Base-by-base conservation (phyloP, 2,888 invertebrate species). In the Gari tellinella region DNA sequence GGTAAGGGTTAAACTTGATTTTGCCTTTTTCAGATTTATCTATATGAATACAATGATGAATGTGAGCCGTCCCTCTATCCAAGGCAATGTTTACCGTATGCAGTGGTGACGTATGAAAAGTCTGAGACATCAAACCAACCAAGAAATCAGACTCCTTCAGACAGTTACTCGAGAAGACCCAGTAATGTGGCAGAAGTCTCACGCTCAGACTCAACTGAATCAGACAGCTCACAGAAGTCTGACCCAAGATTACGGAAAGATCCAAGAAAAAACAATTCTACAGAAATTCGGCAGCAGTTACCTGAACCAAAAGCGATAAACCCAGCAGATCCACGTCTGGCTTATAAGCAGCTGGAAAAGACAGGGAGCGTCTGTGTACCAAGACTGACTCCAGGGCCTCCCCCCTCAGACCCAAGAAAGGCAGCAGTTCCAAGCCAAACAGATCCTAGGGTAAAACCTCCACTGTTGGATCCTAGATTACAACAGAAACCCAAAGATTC, bases 41-140 rank as follows among this genome's bases (percentile, higher is more conserved):
- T 88, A 49, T 89, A 87, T 68, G 89, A 89, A 65, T 89, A 89
- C 70, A 84, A 79, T 40, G 88, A 89, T 38, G 87, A 88, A 23
- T 87, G 85, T 63, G 79, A 83, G 62, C 86, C 87, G 1, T 72
- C 85, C 15, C 45, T 72, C 5, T 48, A 70, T 23, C 89, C 89
- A n/a, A 65, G 88, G n/a, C 89, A 89, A 15, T 83, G 82, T 70
- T 64, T 88, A 21, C 89, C 89, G 7, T 85, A 83, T 80, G 89
- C 89, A 52, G 69, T 87, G 1, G 43, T 84, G 10, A 40, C 62
- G 0, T 84, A 77, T 56, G 69, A 76, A 48, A 79, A 65, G 60
- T 41, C 49, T 37, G 66, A 63, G 48, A 67, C 48, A 31, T 8
- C 26, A 19, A 26, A 48, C 12, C 40, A 41, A 23, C 23, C 49